Evolutionary conservation across 2,888 invertebrate species (phyloP), one percentile per base, ranked within the genome.

Genomic region (Megastigmus dorsalis): DNA sequence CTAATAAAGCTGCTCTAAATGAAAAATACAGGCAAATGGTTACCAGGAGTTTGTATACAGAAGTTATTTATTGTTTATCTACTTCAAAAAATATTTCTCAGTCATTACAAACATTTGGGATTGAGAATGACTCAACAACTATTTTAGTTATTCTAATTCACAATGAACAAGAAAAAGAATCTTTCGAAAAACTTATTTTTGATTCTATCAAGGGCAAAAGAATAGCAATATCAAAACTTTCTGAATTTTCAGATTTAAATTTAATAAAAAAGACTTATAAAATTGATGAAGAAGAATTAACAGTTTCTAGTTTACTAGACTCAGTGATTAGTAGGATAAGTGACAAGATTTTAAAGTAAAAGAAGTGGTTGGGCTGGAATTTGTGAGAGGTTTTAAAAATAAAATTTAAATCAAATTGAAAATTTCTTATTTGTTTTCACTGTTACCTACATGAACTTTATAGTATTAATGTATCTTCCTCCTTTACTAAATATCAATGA

Each of bases 41-140:
- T 0, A 94, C 94, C 0, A 91, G 90, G 81, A 90, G 89, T 7
- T 81, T 93, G 0, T 92, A 89, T 82, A 90, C 93, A 0, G 94
- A 94, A 87, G 89, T 93, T 57, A 82, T 94, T 18, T 94, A 90
- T 83, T 93, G 92, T 84, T 88, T 94, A 73, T 93, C 93, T 0
- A 85, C 91, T 0, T 91, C 93, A 0, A 93, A 91, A 82, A 93
- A 93, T 80, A 94, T 94, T 77, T 90, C 92, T 3, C 91, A 92
- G 78, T 93, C 94, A 75, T 88, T 95, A 59, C 88, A 85, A 60
- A 92, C 89, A 74, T 94, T 94, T 87, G 93, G 94, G 0, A 89
- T 92, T 18, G 85, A 87, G 54, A 90, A 90, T 66, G 84, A 84
- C 1, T 90, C 90, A 69, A 87, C 81, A 7, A 88, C 89, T 75